phyloP scores from a whole-genome alignment of 2,113 vertebrate species.

The Psettodes erumei region DNA sequence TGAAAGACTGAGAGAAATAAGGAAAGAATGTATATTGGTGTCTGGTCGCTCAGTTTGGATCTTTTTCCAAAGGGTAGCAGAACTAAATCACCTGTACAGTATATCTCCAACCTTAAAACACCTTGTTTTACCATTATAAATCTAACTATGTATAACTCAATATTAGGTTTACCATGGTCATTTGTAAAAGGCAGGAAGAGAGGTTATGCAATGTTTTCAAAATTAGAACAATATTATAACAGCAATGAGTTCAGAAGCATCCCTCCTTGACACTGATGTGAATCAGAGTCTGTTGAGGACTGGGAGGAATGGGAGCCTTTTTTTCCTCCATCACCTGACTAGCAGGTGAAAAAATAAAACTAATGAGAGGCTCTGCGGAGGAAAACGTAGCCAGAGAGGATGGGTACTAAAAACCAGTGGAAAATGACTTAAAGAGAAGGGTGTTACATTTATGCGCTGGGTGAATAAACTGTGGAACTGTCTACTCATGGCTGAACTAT shows the following conservation, averaged over 20 bases:
- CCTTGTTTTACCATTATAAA: slow-evolving; percentile 15
- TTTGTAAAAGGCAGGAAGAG: slow-evolving; percentile 17
- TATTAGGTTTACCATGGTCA: slow-evolving; percentile 28
- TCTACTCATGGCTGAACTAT: slow-evolving; percentile 33
- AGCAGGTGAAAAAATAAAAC: slow-evolving; percentile 77
- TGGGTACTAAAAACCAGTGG: slow-evolving; percentile 50
- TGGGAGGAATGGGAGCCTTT: slow-evolving; percentile 8
- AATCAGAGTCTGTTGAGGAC: slow-evolving; percentile 28
- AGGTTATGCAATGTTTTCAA: slow-evolving; percentile 32
- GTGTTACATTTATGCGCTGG: slow-evolving; percentile 29
- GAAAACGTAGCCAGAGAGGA: slow-evolving; percentile 28
- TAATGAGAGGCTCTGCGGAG: slow-evolving; percentile 42
- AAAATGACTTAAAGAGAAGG: slow-evolving; percentile 48
- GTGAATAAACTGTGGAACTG: slow-evolving; percentile 46
- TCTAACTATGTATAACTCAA: slow-evolving; percentile 2
- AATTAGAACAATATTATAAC: slow-evolving; percentile 12
- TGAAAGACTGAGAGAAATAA: slow-evolving; percentile 19
- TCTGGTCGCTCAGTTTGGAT: slow-evolving; percentile 16
- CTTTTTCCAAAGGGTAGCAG: slow-evolving; percentile 16
- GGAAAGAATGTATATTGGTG: slow-evolving; percentile 6
- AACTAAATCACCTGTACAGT: slow-evolving; percentile 1
- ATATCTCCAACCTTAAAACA: background rate
- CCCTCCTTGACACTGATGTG: slow-evolving; percentile 29
- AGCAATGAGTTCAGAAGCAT: slow-evolving; percentile 26
- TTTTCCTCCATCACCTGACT: slow-evolving; percentile 51